Percentiles rank a stretch among this genome's conserved stretches.
phyloP scores from a whole-genome alignment of 1,140 invertebrate species.

The Araneus ventricosus region DNA sequence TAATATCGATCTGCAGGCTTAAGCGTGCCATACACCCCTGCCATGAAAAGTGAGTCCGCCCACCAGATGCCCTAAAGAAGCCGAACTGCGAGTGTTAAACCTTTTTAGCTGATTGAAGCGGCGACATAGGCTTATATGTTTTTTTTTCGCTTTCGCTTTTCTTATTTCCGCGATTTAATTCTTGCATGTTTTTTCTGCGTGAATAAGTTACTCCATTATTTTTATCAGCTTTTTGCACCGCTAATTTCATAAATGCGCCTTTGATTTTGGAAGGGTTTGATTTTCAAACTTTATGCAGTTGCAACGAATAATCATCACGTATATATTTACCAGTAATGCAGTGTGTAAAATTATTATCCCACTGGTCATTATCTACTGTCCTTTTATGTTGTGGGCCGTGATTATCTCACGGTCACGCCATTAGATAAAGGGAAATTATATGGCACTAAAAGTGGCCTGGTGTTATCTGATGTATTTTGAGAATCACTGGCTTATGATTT shows the following conservation, averaged over 20 bases:
- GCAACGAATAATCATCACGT: too few species aligned
- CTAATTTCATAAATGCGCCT: not conserved
- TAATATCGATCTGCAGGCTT: conserved; percentile 59
- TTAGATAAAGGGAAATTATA: not conserved
- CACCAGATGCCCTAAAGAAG: conserved; percentile 68
- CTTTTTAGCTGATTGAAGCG: conserved; percentile 58
- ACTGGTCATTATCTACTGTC: not conserved
- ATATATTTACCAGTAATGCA: not conserved
- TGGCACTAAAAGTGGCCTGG: not conserved
- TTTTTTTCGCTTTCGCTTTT: not conserved
- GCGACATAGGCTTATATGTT: conserved; percentile 4
- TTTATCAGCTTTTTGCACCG: not conserved
- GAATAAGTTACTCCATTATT: not conserved
- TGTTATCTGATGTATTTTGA: not conserved
- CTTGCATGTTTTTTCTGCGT: not conserved
- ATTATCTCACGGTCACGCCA: not conserved
- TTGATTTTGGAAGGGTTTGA: not conserved
- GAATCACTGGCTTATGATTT: not conserved
- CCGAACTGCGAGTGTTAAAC: conserved; percentile 46
- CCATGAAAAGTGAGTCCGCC: conserved; percentile 35
- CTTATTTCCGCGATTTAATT: not conserved
- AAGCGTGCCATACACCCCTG: not conserved
- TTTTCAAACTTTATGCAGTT: not conserved
- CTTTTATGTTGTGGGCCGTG: not conserved
- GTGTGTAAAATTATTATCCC: too few species aligned